phyloP scores from a whole-genome alignment of 2,888 invertebrate genomes.

The Noctua fimbriata region DNA sequence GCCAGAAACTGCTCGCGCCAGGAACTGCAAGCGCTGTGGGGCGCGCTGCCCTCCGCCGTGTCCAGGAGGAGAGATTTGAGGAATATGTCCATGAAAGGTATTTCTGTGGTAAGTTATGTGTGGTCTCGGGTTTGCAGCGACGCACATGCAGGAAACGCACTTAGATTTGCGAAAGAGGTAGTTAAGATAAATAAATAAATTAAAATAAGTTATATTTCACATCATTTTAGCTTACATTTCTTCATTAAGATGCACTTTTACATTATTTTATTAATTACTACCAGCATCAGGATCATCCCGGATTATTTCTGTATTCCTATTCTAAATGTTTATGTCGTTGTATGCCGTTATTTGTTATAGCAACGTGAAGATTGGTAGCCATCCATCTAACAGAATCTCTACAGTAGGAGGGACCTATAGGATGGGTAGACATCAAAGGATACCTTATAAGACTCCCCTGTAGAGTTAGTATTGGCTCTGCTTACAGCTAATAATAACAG shows the following conservation, averaged over 20 bases:
- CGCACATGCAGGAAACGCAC: background rate
- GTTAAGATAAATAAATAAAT: background rate
- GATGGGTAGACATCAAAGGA: too few species aligned
- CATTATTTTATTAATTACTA: background rate
- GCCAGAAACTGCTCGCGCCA: conserved; percentile 48
- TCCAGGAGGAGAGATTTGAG: conserved; percentile 77
- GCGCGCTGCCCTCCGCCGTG: conserved; percentile 71
- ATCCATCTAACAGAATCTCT: too few species aligned
- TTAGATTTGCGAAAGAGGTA: background rate
- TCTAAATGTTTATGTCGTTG: too few species aligned
- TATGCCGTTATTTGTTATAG: too few species aligned
- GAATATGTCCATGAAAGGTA: conserved; percentile 75
- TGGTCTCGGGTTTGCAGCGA: background rate
- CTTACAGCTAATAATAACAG: background rate
- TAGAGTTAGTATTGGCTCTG: too few species aligned
- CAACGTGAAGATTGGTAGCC: too few species aligned
- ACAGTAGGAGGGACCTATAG: too few species aligned
- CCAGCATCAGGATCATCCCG: background rate
- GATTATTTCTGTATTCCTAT: background rate
- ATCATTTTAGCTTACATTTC: too few species aligned
- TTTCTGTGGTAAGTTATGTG: conserved; percentile 75
- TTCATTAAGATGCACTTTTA: background rate
- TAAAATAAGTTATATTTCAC: too few species aligned
- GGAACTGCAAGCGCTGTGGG: conserved; percentile 72
- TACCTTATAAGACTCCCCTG: too few species aligned